Evolutionary conservation across 2,113 vertebrate genomes (phyloP).

Genomic region (Butorides virescens): DNA sequence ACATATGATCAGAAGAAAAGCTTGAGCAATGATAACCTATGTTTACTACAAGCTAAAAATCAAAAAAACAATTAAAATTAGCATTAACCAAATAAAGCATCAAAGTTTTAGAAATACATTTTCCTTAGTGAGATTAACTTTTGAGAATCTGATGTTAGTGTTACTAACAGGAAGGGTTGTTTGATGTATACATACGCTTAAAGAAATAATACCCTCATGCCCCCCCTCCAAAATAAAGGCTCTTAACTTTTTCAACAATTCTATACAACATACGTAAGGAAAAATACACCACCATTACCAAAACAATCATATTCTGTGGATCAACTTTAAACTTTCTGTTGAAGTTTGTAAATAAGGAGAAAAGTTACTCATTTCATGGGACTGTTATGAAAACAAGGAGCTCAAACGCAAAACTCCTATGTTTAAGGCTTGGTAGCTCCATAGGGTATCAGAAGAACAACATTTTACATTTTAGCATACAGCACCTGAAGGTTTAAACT

Average conservation of each 20-base stretch:
- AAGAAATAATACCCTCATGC: rapidly evolving
- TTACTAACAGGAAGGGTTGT: neutral
- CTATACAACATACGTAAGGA: neutral
- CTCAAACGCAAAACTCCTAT: neutral
- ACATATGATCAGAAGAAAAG: neutral
- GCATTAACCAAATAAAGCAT: neutral
- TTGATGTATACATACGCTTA: neutral
- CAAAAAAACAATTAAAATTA: neutral
- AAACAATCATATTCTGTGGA: neutral
- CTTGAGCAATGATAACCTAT: neutral
- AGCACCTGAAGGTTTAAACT: neutral
- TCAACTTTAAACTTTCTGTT: neutral
- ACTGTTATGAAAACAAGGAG: neutral
- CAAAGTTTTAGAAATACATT: neutral
- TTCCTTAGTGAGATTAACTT: neutral
- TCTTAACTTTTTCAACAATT: neutral
- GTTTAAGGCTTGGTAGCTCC: neutral
- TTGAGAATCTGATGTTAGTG: neutral
- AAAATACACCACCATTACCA: neutral
- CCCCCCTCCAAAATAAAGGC: neutral
- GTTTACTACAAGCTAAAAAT: neutral
- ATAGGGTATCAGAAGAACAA: neutral
- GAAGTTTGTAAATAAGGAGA: neutral
- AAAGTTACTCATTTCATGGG: neutral
- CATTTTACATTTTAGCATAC: neutral